A percentile compares a stretch with the other conserved stretches of the same genome.
Conservation (phyloP, 2,113 vertebrate species). For the Promerops cafer region DNA sequence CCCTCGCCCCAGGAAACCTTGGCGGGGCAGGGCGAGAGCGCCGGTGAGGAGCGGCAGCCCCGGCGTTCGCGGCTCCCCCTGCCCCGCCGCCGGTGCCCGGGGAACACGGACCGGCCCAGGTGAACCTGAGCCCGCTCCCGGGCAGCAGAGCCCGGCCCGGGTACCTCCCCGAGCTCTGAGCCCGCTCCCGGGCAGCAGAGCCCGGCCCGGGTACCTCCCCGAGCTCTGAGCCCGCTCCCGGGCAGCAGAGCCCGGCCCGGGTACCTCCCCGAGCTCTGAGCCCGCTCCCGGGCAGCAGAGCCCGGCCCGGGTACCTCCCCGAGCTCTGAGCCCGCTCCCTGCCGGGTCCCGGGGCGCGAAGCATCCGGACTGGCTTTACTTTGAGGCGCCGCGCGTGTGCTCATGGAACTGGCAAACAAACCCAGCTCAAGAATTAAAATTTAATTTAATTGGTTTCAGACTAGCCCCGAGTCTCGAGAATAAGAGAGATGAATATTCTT, state of each 20-base stretch:
- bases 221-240: not conserved
- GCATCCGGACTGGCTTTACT: fast-evolving
- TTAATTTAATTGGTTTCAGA: not conserved
- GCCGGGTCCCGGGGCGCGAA: fast-evolving
- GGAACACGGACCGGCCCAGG: not conserved
- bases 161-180: not conserved
- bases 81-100: not conserved
- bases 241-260: not conserved
- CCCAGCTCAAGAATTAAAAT: not conserved
- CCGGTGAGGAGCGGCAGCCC: not conserved
- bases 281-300: not conserved
- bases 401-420: not conserved
- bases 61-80: not conserved
- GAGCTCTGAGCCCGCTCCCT: not conserved
- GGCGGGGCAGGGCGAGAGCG: not conserved
- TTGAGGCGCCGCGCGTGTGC: fast-evolving
- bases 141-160: not conserved
- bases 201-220: not conserved
- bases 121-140: not conserved
- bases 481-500: not conserved
- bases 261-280: not conserved
- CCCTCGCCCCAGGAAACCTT: not conserved
- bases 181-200: not conserved
- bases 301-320: not conserved
- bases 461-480: not conserved